Base-by-base conservation (phyloP, 2,888 invertebrate species). In the Lagria hirta region DNA sequence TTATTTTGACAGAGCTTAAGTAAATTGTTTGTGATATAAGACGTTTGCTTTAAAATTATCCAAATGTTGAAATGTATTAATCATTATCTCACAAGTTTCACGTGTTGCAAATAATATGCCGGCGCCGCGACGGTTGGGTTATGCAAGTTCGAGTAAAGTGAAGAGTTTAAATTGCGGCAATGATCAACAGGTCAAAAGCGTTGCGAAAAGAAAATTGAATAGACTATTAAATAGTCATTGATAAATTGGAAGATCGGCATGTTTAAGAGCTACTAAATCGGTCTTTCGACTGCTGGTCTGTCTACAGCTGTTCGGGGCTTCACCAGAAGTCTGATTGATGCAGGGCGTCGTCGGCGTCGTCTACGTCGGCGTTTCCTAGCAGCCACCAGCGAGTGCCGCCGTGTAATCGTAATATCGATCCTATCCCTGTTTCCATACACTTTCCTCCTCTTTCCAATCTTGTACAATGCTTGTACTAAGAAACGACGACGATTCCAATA, bases 281-380 rank as follows among this genome's bases (percentile, higher is more conserved):
- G 26, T 26, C n/a, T n/a, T 35, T 13, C 26, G 18, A 18, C 11
- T 21, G 34, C 27, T 23, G 15, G 35, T 29, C 36, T 17, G 44
- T 27, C 42, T 42, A 34, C 36, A 28, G 34, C 18, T 21, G 26
- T 21, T 29, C 21, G 37, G 42, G 44, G 34, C 30, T 42, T 36
- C 35, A 42, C 38, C 27, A 17, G 32, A 35, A 20, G 16, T 12
- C 51, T 47, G 51, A 51, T 46, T 52, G 41, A 46, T 48, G 47
- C 45, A 43, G 52, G 49, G 49, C 49, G 52, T 48, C 49, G 52
- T 44, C 46, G 37, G 8, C n/a, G n/a, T n/a, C n/a, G n/a, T n/a
- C 30, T 8, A 27, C 42, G 33, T 27, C 34, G 43, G 20, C 37
- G 38, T 43, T 23, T 29, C 43, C 43, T 48, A 48, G 43, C 38